phyloP scores from a whole-genome alignment of 2,888 invertebrate species.

The Eupelmus urozonus region DNA sequence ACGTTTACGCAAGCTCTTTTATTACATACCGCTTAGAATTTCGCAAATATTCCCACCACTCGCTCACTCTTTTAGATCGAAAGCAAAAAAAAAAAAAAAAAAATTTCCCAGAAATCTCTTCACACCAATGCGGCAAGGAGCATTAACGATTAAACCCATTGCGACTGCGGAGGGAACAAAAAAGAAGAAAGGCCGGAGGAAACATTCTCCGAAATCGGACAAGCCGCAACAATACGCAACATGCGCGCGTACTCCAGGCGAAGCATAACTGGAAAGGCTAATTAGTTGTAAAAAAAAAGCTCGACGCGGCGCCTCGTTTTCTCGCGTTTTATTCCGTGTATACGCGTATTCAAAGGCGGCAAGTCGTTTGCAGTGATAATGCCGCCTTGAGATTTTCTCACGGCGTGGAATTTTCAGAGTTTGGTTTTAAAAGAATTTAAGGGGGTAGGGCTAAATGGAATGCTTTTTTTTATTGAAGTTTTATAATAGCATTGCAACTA shows the following conservation, averaged over 20 bases:
- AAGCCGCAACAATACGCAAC: constrained; percentile 2
- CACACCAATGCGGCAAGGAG: not conserved
- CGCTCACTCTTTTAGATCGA: no score
- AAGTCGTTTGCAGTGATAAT: not conserved
- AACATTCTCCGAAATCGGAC: not conserved
- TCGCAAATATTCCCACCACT: no score
- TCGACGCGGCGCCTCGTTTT: not conserved
- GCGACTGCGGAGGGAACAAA: not conserved
- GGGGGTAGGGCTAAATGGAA: no score
- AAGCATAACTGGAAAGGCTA: constrained; percentile 41
- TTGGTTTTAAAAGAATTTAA: no score
- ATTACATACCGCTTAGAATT: no score
- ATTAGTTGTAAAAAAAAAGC: constrained; percentile 51
- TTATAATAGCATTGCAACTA: no score
- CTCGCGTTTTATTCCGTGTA: not conserved
- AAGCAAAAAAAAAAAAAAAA: no score
- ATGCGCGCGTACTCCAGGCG: not conserved
- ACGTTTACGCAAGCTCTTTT: no score
- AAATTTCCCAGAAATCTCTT: no score
- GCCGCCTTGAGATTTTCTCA: not conserved
- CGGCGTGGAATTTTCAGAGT: not conserved
- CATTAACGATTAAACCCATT: not conserved
- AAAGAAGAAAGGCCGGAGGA: no score
- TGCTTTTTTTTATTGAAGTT: no score
- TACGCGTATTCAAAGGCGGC: no score